Conservation (phyloP, 1,140 invertebrate species). For the Drosophila ananassae region DNA sequence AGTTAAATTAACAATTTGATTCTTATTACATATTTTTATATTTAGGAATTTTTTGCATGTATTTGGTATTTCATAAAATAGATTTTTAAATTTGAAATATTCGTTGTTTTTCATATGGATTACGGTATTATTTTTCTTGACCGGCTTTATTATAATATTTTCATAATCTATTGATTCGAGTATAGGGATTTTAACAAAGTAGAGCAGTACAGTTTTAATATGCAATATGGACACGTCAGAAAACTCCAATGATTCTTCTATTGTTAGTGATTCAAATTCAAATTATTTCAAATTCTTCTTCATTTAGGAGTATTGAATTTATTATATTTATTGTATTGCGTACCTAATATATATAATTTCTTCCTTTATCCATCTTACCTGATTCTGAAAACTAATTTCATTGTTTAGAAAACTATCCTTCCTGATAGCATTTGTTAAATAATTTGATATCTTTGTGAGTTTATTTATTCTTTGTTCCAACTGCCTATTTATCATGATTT, state of each 20-base stretch:
- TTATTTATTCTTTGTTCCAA: no score
- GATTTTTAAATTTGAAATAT: neutral
- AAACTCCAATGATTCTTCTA: neutral
- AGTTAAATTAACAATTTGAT: no score
- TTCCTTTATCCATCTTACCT: neutral
- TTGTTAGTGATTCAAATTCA: neutral
- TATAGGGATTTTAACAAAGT: neutral
- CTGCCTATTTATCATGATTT: no score
- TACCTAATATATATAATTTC: neutral
- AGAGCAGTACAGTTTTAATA: neutral
- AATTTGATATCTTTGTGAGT: no score
- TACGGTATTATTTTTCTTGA: neutral
- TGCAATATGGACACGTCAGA: neutral
- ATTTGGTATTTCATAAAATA: no score
- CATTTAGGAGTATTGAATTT: neutral
- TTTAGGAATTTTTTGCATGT: slow-evolving; percentile 16
- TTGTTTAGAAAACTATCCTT: no score
- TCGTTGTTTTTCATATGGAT: neutral
- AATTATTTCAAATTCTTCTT: neutral
- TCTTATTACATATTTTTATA: no score
- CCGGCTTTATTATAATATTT: neutral
- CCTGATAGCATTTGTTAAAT: no score
- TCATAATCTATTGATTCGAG: neutral
- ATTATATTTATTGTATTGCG: neutral
- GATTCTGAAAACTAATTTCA: no score